These are phyloP conservation scores for Philaenus spumarius DNA, from an alignment of 1,140 invertebrate species.

Conservation along the genomic window DNA sequence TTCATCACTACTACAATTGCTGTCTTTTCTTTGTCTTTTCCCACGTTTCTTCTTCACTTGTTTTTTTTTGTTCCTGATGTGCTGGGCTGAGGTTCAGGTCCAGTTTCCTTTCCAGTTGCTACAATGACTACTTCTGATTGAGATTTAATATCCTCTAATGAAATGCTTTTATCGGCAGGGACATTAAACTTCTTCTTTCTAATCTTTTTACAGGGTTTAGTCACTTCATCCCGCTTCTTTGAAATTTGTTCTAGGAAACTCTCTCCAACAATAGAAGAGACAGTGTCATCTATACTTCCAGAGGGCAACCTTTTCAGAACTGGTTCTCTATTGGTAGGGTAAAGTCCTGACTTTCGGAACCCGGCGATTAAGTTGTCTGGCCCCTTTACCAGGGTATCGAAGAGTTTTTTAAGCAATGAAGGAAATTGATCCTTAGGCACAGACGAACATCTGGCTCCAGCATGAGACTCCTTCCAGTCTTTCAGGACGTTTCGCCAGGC, in stretches of 20 bases:
- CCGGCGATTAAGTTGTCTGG: not conserved
- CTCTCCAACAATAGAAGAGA: not conserved
- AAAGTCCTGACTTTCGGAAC: not conserved
- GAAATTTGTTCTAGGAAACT: not conserved
- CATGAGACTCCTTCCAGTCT: slow-evolving; percentile 2
- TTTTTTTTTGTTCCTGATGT: too few species aligned
- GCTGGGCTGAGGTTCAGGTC: too few species aligned
- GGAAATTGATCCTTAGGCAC: slow-evolving; percentile 11
- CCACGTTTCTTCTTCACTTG: too few species aligned
- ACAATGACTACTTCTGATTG: too few species aligned
- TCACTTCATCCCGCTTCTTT: not conserved
- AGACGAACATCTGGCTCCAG: too few species aligned
- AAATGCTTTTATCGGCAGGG: too few species aligned
- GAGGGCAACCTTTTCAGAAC: not conserved
- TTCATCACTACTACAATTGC: too few species aligned
- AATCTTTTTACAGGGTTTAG: too few species aligned
- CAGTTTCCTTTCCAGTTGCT: too few species aligned
- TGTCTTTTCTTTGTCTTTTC: too few species aligned
- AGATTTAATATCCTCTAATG: too few species aligned
- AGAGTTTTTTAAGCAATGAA: not conserved
- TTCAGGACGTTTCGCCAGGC: slow-evolving; percentile 6
- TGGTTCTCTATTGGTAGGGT: not conserved
- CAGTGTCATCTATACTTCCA: not conserved
- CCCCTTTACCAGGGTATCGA: not conserved
- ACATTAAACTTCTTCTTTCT: too few species aligned